A percentile compares a stretch with the other conserved stretches of the same genome.
Conservation (phyloP, 1,140 invertebrate genomes). For the Plectus sambesii region DNA sequence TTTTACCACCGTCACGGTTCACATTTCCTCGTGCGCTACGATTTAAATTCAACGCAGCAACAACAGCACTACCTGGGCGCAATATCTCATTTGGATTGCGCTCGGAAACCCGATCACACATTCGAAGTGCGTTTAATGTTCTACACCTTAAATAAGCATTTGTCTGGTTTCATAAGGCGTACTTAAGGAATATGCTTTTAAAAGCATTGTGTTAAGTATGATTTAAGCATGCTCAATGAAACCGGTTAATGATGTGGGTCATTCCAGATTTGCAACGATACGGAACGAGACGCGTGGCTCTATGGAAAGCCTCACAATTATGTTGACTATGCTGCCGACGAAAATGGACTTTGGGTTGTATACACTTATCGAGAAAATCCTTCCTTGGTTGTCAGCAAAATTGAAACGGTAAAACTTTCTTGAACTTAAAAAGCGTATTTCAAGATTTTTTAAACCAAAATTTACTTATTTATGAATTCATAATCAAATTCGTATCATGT, state of each 20-base stretch:
- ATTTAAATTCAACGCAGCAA: conserved; percentile 35
- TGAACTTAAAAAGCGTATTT: too few relatives aligned
- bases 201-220: conserved; percentile 1
- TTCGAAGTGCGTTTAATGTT: conserved; percentile 39
- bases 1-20: conserved; percentile 45
- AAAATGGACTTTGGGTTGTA: conserved; percentile 61
- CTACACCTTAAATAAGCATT: too few relatives aligned
- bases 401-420: conserved; percentile 47
- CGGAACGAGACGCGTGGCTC: conserved; percentile 40
- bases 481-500: too few relatives aligned
- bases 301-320: conserved; percentile 54
- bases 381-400: conserved; percentile 65
- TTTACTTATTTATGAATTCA: too few relatives aligned
- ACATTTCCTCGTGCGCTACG: conserved; percentile 37
- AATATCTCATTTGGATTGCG: conserved; percentile 36
- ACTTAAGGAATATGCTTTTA: too few relatives aligned
- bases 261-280: conserved; percentile 40
- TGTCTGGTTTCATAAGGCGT: too few relatives aligned
- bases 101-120: conserved; percentile 42
- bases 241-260: neutral
- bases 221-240: neutral
- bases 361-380: conserved; percentile 64
- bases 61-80: conserved; percentile 34
- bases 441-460: too few relatives aligned
- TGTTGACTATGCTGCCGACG: conserved; percentile 81